These are phyloP conservation scores for Charaxes varanes DNA, from an alignment of 1,140 invertebrate species.

Conservation along the genomic window DNA sequence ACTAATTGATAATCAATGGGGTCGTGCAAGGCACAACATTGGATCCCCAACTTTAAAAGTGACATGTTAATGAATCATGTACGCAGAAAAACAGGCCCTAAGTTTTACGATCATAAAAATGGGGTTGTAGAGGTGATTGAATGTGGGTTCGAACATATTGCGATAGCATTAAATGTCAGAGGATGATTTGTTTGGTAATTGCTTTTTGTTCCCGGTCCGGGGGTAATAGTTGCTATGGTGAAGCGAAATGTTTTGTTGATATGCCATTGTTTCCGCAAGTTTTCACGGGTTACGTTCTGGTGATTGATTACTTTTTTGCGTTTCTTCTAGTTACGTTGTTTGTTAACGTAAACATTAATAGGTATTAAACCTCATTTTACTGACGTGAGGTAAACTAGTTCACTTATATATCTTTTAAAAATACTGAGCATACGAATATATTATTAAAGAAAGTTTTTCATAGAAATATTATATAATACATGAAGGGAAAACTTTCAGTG, in stretches of 20 bases:
- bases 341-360: no score
- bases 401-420: no score
- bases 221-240: constrained; percentile 54
- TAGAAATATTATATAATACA: no score
- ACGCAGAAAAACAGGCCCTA: constrained; percentile 36
- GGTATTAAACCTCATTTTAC: no score
- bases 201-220: constrained; percentile 53
- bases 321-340: no score
- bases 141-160: constrained; percentile 68
- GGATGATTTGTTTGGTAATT: constrained; percentile 73
- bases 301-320: constrained; percentile 25
- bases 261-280: constrained; percentile 43
- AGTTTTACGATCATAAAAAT: constrained; percentile 38
- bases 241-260: constrained; percentile 55
- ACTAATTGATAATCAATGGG: constrained; percentile 72
- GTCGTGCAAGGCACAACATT: constrained; percentile 45
- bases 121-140: constrained; percentile 40
- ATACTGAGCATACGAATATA: no score
- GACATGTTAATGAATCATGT: constrained; percentile 64
- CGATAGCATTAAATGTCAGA: constrained; percentile 68
- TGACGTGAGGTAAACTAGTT: no score
- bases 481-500: no score
- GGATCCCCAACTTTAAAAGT: constrained; percentile 44
- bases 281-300: constrained; percentile 22
- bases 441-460: no score